Evolutionary conservation across 2,113 vertebrate species (phyloP).

Genomic region (Pelodiscus sinensis): DNA sequence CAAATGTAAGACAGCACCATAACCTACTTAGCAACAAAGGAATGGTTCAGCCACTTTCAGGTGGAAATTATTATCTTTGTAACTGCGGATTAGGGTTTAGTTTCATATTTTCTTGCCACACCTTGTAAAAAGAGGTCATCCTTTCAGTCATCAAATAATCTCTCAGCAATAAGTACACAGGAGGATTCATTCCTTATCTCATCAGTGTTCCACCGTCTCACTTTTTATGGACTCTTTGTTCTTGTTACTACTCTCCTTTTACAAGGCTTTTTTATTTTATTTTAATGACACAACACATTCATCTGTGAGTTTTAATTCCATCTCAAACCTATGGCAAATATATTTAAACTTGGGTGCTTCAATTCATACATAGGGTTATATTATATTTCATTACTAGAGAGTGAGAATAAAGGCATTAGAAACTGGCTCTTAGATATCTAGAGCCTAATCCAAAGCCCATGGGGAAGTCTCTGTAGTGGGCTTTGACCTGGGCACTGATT

Average conservation of each 20-base stretch:
- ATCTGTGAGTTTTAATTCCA: conserved; percentile 62
- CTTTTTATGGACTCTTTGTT: conserved; percentile 83
- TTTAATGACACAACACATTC: conserved; percentile 61
- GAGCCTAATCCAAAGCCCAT: not conserved
- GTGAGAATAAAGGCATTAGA: not conserved
- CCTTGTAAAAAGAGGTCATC: conserved; percentile 60
- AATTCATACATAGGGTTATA: not conserved
- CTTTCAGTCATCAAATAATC: conserved; percentile 75
- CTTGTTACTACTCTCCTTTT: conserved; percentile 78
- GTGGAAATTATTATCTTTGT: conserved; percentile 71
- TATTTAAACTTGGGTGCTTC: not conserved
- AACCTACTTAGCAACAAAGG: not conserved
- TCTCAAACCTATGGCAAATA: not conserved
- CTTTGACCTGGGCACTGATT: not conserved
- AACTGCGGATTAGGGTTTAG: conserved; percentile 64
- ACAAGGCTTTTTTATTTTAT: conserved; percentile 37
- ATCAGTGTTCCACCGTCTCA: conserved; percentile 75
- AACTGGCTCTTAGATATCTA: not conserved
- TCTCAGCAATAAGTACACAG: conserved; percentile 73
- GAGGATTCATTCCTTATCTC: conserved; percentile 83
- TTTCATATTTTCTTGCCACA: conserved; percentile 72
- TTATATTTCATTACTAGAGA: not conserved
- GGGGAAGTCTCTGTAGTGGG: not conserved
- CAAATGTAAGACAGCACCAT: conserved; percentile 67
- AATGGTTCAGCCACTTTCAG: conserved; percentile 58